Evolutionary conservation across 2,113 vertebrate species (phyloP), one percentile per base, ranked within the genome.

Genomic region (Cyanocitta stelleri): DNA sequence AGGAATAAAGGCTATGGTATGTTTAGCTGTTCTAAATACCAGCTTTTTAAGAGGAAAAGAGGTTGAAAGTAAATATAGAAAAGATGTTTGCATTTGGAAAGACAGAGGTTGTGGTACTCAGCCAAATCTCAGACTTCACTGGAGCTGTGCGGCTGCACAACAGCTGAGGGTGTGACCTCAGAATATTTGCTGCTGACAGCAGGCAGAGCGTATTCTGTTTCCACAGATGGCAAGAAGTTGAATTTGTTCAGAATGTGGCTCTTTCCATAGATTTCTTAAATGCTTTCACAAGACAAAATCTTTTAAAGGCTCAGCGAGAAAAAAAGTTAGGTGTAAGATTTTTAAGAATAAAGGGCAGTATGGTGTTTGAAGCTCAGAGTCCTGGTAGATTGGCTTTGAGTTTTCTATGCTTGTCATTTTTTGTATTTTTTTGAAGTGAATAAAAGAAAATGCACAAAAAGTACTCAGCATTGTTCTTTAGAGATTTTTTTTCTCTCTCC

Each of bases 1-100:
- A 95, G 99, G 99, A 89, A 98, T 99, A 97, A 99, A 99, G 59
- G 98, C 99, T 56, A 99, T 99, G 99, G 99, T 99, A 98, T 98
- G 97, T 96, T 93, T 81, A 68, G 16, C 88, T 71, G 54, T 32
- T 29, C 37, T 86, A 63, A 90, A 79, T 37, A n/a, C 4, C 48
- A 66, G 10, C 13, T 39, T 54, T 83, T 79, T 72, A 66, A 52
- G 71, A 67, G 8, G 17, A 78, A 80, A 69, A 80, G 29, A 77
- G 26, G 27, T 58, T 67, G 32, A 81, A 89, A 86, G 26, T 8
- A 43, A 62, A 49, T 56, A 27, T 3, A 89, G 59, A 78, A 30
- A 80, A 85, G 68, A 67, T 63, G 17, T 12, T 13, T 32, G 13
- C 15, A 39, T 77, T 76, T 92, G 63, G 59, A 73, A 85, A 67